Evolutionary conservation across 2,113 vertebrate species (phyloP).

Genomic region (Casuarius casuarius): DNA sequence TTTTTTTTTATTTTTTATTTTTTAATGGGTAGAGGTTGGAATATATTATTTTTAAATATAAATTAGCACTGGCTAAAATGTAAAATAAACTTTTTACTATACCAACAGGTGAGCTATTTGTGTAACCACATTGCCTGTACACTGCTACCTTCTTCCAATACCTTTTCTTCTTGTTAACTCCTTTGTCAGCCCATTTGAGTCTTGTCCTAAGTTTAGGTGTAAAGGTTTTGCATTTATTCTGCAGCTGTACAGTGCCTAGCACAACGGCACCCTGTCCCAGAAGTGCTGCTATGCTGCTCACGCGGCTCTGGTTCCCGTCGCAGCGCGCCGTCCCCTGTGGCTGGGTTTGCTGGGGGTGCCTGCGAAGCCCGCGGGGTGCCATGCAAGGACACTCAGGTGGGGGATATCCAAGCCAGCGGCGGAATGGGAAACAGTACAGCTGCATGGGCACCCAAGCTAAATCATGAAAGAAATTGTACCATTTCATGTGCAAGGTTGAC

Average conservation of each 20-base stretch:
- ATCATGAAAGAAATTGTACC: background rate
- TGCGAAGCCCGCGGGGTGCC: background rate
- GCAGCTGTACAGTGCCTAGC: background rate
- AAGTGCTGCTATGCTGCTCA: background rate
- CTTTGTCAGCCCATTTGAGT: background rate
- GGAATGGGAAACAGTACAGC: rapidly evolving
- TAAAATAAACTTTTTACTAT: background rate
- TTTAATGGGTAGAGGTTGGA: background rate
- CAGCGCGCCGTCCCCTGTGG: background rate
- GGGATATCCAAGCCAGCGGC: rapidly evolving
- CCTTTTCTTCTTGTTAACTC: background rate
- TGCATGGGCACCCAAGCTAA: background rate
- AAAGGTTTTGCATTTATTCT: background rate
- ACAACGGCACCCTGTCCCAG: background rate
- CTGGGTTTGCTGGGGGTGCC: background rate
- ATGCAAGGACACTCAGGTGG: background rate
- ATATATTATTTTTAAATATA: background rate
- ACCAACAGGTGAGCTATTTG: background rate
- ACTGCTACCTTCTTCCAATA: background rate
- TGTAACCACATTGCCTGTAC: rapidly evolving
- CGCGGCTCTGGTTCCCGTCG: rapidly evolving
- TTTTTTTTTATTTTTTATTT: no score
- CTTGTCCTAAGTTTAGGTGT: background rate
- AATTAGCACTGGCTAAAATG: background rate
- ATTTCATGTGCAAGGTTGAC: background rate